These are phyloP conservation scores for Araneus ventricosus DNA, from an alignment of 1,140 invertebrate genomes.

Conservation along the genomic window DNA sequence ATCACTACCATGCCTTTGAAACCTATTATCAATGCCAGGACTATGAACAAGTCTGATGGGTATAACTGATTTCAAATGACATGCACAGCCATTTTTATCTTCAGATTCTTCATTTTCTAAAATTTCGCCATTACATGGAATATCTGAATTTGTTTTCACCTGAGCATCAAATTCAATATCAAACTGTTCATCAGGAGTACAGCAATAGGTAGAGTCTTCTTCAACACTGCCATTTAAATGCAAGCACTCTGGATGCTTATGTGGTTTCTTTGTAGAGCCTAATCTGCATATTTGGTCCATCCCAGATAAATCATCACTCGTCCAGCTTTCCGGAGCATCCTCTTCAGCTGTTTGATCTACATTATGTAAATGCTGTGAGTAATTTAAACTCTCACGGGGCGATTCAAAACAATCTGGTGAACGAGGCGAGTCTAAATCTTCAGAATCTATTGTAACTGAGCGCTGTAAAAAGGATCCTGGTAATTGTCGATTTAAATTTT, in stretches of 20 bases:
- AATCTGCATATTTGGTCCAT: conserved; percentile 71
- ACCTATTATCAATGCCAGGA: conserved; percentile 65
- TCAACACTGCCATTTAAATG: conserved; percentile 56
- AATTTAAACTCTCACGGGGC: conserved; percentile 2
- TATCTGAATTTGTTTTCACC: conserved; percentile 51
- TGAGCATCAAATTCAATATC: conserved; percentile 76
- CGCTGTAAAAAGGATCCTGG: conserved; percentile 81
- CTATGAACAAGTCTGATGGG: conserved; percentile 76
- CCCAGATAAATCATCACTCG: conserved; percentile 73
- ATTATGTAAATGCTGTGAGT: conserved; percentile 36
- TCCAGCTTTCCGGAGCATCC: conserved; percentile 72
- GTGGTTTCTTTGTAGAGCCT: conserved; percentile 45
- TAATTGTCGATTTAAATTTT: conserved; percentile 89
- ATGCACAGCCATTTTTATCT: conserved; percentile 59
- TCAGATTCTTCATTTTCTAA: conserved; percentile 76
- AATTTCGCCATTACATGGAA: conserved; percentile 76
- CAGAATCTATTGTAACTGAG: conserved; percentile 75
- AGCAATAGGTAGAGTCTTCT: conserved; percentile 70
- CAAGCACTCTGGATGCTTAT: conserved; percentile 72
- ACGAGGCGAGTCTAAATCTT: conserved; percentile 77
- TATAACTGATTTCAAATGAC: conserved; percentile 76
- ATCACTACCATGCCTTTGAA: conserved; percentile 72
- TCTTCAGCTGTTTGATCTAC: conserved; percentile 68
- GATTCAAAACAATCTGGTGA: conserved; percentile 72
- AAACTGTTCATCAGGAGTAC: conserved; percentile 77